Base-by-base conservation (phyloP, 2,113 vertebrate species). In the Speoplatyrhinus poulsoni region DNA sequence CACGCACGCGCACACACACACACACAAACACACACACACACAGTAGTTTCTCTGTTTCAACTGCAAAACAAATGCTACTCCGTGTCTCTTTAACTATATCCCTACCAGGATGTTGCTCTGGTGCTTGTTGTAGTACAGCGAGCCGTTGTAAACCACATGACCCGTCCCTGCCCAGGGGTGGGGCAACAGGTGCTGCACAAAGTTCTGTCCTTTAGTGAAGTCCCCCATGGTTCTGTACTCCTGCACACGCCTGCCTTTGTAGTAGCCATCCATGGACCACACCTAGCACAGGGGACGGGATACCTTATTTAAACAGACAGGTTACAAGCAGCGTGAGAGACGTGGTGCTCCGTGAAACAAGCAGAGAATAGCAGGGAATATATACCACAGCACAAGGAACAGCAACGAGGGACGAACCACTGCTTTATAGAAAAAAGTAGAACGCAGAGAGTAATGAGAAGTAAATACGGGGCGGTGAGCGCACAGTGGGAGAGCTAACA, bases 181-280 rank as follows among this genome's bases (percentile, higher is more conserved):
- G 0, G 95, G 94, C 77, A 98, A 85, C 79, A 96, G 80, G 17
- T 97, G 93, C 52, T 97, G 94, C 60, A 97, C 92, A 15, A 97
- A 98, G 92, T 97, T 96, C 87, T 96, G 95, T 0, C 96, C 96
- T 54, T 93, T 93, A 26, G 92, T 87, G 60, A 98, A 98, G 77
- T 98, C 96, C 6, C 91, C 91, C 83, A 98, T 91, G 12, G 94
- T 94, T 7, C 94, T 93, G 81, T 95, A 98, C 77, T 98, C 96
- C 73, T 96, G 67, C 17, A 98, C 95, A 0, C 95, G 94, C 0
- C 94, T 91, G 16, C 96, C 96, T 32, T 95, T 96, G 71, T 94
- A 95, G 85, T 95, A 98, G 0, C 96, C 96, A 0, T 98, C 96
- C 96, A 98, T 98, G 70, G 95, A 96, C 96, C 96, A 98, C 13